Evolutionary conservation across 2,113 vertebrate species (phyloP).

Genomic region (Oreotrochilus melanogaster): DNA sequence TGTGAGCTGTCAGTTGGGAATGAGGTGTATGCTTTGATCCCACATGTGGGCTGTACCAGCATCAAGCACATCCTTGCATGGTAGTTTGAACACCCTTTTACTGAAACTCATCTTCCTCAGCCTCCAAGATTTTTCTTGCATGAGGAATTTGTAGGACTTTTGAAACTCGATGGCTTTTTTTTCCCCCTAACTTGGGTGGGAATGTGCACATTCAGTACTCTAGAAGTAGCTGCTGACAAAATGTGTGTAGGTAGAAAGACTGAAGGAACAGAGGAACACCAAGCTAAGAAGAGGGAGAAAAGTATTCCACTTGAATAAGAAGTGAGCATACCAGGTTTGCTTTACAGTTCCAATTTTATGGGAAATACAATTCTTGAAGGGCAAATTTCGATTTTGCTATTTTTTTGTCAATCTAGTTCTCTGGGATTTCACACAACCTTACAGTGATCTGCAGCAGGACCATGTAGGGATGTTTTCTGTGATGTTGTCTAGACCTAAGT

Average conservation of each 20-base stretch:
- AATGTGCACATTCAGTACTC: neutral
- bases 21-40: neutral
- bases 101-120: neutral
- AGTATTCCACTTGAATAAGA: neutral
- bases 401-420: rapidly evolving
- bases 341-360: neutral
- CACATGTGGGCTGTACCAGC: rapidly evolving
- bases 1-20: rapidly evolving
- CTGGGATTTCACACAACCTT: neutral
- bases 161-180: neutral
- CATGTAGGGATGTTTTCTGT: neutral
- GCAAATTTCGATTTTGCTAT: neutral
- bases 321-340: neutral
- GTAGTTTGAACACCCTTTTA: neutral
- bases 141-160: neutral
- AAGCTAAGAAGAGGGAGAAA: neutral
- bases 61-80: neutral
- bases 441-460: neutral
- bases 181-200: neutral
- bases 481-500: neutral
- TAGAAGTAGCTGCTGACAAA: neutral
- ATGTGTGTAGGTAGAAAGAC: neutral
- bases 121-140: neutral
- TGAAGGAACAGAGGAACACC: neutral
- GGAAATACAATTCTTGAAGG: neutral